These are phyloP conservation scores for Dermolepida albohirtum DNA, from an alignment of 2,888 invertebrate species.

Conservation along the genomic window DNA sequence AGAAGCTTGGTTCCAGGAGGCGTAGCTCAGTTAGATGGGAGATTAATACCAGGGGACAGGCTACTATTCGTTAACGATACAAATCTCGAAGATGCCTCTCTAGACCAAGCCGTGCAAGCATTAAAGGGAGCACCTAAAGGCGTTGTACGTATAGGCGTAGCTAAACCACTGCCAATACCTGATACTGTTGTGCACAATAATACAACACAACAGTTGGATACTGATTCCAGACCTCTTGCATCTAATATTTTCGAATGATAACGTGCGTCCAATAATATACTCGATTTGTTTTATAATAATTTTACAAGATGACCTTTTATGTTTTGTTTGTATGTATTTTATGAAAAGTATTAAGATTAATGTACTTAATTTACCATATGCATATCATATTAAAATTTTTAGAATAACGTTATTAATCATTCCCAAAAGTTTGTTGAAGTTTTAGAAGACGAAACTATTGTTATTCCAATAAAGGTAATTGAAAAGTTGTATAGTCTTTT, in stretches of 20 bases:
- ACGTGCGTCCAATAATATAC: conserved; percentile 15
- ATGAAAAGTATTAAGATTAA: conserved; percentile 35
- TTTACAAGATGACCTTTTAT: conserved; percentile 24
- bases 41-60: conserved; percentile 97
- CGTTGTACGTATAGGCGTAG: conserved; percentile 94
- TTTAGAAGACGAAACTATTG: conserved; percentile 37
- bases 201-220: conserved; percentile 57
- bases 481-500: conserved; percentile 7
- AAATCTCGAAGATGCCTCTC: conserved; percentile 91
- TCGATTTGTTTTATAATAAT: conserved; percentile 19
- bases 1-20: conserved; percentile 98
- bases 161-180: conserved; percentile 88
- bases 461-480: conserved; percentile 29
- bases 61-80: conserved; percentile 94
- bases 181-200: conserved; percentile 71
- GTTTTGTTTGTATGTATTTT: conserved; percentile 36
- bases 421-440: conserved; percentile 36
- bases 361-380: conserved; percentile 40
- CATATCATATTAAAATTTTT: conserved; percentile 44
- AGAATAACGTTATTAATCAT: conserved; percentile 28
- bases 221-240: conserved; percentile 42
- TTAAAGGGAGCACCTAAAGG: conserved; percentile 96
- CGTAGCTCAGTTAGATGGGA: conserved; percentile 96
- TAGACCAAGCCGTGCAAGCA: conserved; percentile 97
- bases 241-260: conserved; percentile 41